Evolutionary conservation across 2,888 invertebrate species (phyloP).

Genomic region (Mesorhabditis sp.): DNA sequence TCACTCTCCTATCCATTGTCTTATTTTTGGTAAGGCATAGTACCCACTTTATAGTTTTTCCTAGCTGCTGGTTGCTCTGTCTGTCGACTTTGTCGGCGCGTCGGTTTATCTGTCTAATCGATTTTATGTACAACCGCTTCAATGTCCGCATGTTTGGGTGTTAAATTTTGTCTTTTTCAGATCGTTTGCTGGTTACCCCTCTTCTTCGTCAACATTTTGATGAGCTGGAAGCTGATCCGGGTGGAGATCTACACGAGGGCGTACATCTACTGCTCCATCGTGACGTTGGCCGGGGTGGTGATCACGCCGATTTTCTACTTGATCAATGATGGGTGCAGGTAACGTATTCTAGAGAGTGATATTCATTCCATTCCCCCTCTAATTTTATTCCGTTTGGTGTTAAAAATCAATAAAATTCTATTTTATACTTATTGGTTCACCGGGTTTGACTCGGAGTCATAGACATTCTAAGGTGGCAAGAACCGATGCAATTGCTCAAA

Average conservation of each 20-base stretch:
- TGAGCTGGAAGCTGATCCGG: conserved; percentile 1
- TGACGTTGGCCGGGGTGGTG: background rate
- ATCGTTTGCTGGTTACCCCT: conserved; percentile 33
- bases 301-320: conserved; percentile 4
- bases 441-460: no score
- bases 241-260: background rate
- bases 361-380: no score
- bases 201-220: conserved; percentile 17
- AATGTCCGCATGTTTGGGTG: no score
- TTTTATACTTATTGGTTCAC: no score
- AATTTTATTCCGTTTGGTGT: no score
- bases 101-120: background rate
- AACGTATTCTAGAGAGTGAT: background rate
- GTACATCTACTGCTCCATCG: background rate
- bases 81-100: background rate
- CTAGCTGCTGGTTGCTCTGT: background rate
- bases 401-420: no score
- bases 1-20: conserved; percentile 29
- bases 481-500: no score
- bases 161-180: conserved; percentile 12
- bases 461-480: no score
- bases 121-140: no score
- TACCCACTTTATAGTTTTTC: background rate
- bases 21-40: background rate
- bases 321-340: conserved; percentile 4